A percentile compares a stretch with the other conserved stretches of the same genome.
phyloP scores from a whole-genome alignment of 1,140 invertebrate genomes.

The Neoseiulus cucumeris region DNA sequence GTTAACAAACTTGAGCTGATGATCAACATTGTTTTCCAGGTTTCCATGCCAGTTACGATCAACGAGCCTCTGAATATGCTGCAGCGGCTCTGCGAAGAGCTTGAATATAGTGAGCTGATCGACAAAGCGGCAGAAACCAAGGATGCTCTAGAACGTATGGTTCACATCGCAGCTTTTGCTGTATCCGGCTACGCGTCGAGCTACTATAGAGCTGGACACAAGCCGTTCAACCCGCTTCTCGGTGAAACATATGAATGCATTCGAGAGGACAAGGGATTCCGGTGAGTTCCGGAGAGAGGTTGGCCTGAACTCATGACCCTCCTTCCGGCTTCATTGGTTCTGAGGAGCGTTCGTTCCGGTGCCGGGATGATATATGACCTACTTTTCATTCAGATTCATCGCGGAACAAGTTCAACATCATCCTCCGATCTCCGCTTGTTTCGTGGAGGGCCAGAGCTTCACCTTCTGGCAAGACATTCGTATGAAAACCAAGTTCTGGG shows the following conservation, averaged over 20 bases:
- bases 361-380: background rate
- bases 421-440: constrained; percentile 59
- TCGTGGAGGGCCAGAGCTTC: constrained; percentile 51
- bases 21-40: too few species aligned
- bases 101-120: constrained; percentile 59
- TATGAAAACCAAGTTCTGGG: constrained; percentile 74
- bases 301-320: too few species aligned
- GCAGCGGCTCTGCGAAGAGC: constrained; percentile 55
- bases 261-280: constrained; percentile 50
- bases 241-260: constrained; percentile 67
- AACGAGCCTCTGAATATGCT: constrained; percentile 69
- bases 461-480: constrained; percentile 56
- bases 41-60: constrained; percentile 49
- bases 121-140: constrained; percentile 43
- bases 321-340: too few species aligned
- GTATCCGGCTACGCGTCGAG: constrained; percentile 57
- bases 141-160: constrained; percentile 46
- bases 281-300: constrained; percentile 22
- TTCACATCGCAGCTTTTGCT: constrained; percentile 55
- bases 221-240: constrained; percentile 68
- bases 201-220: constrained; percentile 53
- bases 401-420: constrained; percentile 57
- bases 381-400: constrained; percentile 33
- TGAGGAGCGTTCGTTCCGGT: too few species aligned
- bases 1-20: too few species aligned